These are phyloP conservation scores for Coelinius sp. DNA, from an alignment of 2,888 invertebrate species.

Conservation along the genomic window DNA sequence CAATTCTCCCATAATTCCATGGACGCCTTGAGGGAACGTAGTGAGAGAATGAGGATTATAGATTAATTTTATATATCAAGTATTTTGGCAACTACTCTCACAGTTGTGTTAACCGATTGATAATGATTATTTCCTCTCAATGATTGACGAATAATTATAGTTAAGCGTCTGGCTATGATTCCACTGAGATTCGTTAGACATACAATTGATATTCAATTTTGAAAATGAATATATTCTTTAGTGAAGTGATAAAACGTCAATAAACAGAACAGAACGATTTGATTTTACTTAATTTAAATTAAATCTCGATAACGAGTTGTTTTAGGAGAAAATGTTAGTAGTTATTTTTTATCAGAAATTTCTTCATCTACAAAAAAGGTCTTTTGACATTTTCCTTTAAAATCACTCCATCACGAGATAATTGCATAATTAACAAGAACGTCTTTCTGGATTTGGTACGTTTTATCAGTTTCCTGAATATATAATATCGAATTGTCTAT, in stretches of 20 bases:
- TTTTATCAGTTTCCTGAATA: background rate
- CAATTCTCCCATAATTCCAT: background rate
- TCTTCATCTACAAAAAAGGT: no score
- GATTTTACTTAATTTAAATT: background rate
- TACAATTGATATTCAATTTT: background rate
- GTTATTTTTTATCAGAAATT: no score
- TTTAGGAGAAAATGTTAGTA: no score
- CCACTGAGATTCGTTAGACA: conserved; percentile 1
- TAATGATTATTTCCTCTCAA: conserved; percentile 3
- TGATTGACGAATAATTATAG: background rate
- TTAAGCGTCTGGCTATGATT: background rate
- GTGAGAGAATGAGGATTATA: background rate
- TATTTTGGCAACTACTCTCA: conserved; percentile 6
- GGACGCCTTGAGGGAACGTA: background rate
- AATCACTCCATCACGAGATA: no score
- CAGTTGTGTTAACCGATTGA: background rate
- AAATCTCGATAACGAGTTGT: no score
- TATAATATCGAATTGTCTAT: background rate
- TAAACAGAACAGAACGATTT: background rate
- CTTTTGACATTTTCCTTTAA: no score
- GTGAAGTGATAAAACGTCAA: background rate
- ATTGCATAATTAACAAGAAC: background rate
- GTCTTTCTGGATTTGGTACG: background rate
- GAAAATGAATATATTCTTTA: background rate
- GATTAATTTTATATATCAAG: conserved; percentile 18